Conservation (phyloP, 64 coral and sea anemone genomes). For the Pachyseris speciosa region DNA sequence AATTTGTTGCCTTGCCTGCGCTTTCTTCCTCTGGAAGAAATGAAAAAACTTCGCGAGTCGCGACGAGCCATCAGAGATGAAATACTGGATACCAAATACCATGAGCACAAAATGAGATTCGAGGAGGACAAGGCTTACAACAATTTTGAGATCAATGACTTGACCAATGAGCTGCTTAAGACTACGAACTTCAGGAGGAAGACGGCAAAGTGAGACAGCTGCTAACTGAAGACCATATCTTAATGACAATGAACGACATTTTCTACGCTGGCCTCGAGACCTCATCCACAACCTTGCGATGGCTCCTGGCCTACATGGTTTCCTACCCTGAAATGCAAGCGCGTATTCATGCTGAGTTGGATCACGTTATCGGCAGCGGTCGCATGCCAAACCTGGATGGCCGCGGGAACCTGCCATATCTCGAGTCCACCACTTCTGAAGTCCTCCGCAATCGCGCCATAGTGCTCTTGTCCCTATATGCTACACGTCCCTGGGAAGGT, state of each 20-base stretch:
- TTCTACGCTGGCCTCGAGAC: constrained; percentile 72
- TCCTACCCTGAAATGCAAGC: constrained; percentile 74
- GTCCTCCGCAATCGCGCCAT: constrained; percentile 37
- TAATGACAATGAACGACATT: constrained; percentile 71
- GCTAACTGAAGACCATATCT: constrained; percentile 64
- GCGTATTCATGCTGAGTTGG: constrained; percentile 57
- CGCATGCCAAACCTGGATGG: constrained; percentile 52
- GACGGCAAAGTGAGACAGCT: constrained; percentile 19
- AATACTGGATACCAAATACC: constrained; percentile 39
- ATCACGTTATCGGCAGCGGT: constrained; percentile 58
- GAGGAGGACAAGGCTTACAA: background rate
- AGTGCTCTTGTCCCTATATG: constrained; percentile 32
- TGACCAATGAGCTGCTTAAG: constrained; percentile 70
- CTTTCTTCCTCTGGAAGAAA: constrained; percentile 27
- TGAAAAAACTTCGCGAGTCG: constrained; percentile 16
- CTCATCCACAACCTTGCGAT: constrained; percentile 53
- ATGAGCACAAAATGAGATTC: constrained; percentile 61
- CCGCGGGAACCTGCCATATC: constrained; percentile 47
- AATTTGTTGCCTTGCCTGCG: constrained; percentile 74
- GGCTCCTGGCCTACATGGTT: constrained; percentile 66
- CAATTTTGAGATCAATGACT: constrained; percentile 42
- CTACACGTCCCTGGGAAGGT: constrained; percentile 40
- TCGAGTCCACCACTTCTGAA: constrained; percentile 60
- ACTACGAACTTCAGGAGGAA: constrained; percentile 22
- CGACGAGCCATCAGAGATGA: constrained; percentile 18